Evolutionary conservation across 2,888 invertebrate species (phyloP), one percentile per base, ranked within the genome.

Genomic region (Dryococelus australis): DNA sequence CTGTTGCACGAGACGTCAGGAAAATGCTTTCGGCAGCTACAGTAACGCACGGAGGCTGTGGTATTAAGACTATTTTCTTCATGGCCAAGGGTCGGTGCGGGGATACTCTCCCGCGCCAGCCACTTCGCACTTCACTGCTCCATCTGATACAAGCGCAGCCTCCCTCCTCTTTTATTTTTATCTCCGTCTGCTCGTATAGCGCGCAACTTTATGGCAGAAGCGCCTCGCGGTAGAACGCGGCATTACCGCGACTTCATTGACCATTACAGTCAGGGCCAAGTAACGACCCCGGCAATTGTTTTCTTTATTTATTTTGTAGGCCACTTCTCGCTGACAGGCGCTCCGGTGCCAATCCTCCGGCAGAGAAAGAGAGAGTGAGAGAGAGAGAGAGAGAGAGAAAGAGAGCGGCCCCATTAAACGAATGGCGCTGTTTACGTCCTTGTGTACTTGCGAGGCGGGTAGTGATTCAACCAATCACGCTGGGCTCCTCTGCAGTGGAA

Each of bases 211-310:
- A 65, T 24, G 24, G 16, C 20, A 6, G 65, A 6, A 20, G 65
- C 24, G 65, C 1, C 65, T n/a, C 20, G 65, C 8, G 65, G 65
- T 0, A n/a, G 65, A 20, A 65, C n/a, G 65, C n/a, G 65, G 24
- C 65, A n/a, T 65, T 65, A 65, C 24, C 65, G 65, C 65, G 24
- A 65, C 65, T 65, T 65, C 65, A 65, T 65, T 24, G 65, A n/a
- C 65, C 65, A 65, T 65, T 65, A 65, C 65, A 65, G 65, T 65
- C 65, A 65, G n/a, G 24, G 65, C 13, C 65, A 65, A 65, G 65
- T 65, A 65, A n/a, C 65, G 65, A 24, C 65, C 65, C 8, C 65
- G 24, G 65, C 65, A 24, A 65, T 65, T 65, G 65, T 65, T 65
- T 65, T 65, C 20, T n/a, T 65, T 65, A 65, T 65, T 65, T 65